A percentile compares a stretch with the other conserved stretches of the same genome.
Conservation (phyloP, 1,140 invertebrate genomes). For the Monomorium pharaonis region DNA sequence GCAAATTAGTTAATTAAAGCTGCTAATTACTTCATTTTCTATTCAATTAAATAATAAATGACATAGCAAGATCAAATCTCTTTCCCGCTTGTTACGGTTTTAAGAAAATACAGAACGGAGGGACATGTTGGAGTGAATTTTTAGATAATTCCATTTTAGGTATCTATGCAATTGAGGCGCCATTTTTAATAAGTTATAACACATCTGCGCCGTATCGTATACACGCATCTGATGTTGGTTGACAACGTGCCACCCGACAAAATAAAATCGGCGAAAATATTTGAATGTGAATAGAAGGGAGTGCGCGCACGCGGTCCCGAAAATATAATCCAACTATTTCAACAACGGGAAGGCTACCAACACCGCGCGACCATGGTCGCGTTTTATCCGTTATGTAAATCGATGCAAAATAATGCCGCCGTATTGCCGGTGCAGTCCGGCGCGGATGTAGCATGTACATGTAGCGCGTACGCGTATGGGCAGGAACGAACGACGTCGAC, state of each 20-base stretch:
- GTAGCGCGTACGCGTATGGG: constrained; percentile 24
- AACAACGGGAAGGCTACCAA: constrained; percentile 74
- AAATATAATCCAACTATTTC: constrained; percentile 82
- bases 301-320: constrained; percentile 51
- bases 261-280: constrained; percentile 80
- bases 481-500: constrained; percentile 35
- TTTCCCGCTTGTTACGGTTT: neutral
- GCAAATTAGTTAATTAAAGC: constrained; percentile 11
- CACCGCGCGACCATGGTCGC: constrained; percentile 54
- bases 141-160: neutral
- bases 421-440: constrained; percentile 27
- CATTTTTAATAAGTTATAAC: constrained; percentile 16
- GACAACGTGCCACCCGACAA: constrained; percentile 69
- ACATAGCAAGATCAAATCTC: neutral
- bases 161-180: neutral
- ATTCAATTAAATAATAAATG: neutral
- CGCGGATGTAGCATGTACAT: constrained; percentile 45
- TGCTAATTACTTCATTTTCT: neutral
- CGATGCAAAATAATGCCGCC: constrained; percentile 81
- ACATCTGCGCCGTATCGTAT: neutral
- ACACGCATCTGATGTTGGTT: constrained; percentile 49
- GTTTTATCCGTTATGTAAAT: constrained; percentile 85
- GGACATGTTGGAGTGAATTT: neutral
- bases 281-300: constrained; percentile 81
- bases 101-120: neutral